These are phyloP conservation scores for Denticeps clupeoides DNA, from an alignment of 2,797 vertebrate species.

Conservation along the genomic window DNA sequence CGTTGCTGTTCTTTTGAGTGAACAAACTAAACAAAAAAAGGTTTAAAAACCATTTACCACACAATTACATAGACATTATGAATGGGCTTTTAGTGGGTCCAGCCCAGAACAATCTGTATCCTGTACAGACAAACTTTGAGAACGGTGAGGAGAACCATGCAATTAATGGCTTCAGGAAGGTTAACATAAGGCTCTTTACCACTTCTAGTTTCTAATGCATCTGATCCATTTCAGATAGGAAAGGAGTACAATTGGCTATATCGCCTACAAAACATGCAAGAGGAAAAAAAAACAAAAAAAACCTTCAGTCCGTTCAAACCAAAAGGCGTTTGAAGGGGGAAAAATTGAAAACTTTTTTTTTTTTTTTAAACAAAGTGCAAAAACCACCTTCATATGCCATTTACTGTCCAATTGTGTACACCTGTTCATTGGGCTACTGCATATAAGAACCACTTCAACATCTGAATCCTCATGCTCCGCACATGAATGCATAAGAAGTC, in stretches of 20 bases:
- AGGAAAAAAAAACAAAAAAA: too few relatives aligned
- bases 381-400: slow-evolving; percentile 37
- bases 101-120: slow-evolving; percentile 65
- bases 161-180: slow-evolving; percentile 44
- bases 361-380: slow-evolving; percentile 51
- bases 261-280: slow-evolving; percentile 46
- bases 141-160: slow-evolving; percentile 36
- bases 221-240: slow-evolving; percentile 43
- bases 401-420: slow-evolving; percentile 19
- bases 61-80: slow-evolving; percentile 35
- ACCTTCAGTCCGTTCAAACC: slow-evolving; percentile 30
- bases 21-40: slow-evolving; percentile 21
- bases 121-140: slow-evolving; percentile 48
- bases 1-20: slow-evolving; percentile 35
- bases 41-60: slow-evolving; percentile 39
- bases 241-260: slow-evolving; percentile 33
- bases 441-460: slow-evolving; percentile 25
- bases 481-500: slow-evolving; percentile 29
- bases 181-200: slow-evolving; percentile 38
- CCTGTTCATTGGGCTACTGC: slow-evolving; percentile 34
- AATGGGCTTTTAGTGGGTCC: slow-evolving; percentile 63
- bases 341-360: slow-evolving; percentile 24
- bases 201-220: slow-evolving; percentile 30
- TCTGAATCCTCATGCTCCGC: slow-evolving; percentile 18
- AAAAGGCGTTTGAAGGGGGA: slow-evolving; percentile 41